Evolutionary conservation across 2,797 vertebrate genomes (phyloP).

Genomic region (Diceros bicornis): DNA sequence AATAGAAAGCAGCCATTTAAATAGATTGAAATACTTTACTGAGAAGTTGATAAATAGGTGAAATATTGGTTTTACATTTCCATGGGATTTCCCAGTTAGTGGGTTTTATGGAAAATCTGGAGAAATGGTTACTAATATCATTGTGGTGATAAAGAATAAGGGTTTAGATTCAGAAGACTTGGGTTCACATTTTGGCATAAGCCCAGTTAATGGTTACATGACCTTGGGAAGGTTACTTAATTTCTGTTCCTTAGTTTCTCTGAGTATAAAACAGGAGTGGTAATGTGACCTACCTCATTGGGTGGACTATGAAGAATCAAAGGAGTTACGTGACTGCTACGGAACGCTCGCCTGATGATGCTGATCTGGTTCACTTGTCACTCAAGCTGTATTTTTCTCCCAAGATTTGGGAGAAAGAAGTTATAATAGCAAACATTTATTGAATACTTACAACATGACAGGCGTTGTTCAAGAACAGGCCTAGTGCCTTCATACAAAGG

Average conservation of each 20-base stretch:
- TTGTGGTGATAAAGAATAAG: neutral
- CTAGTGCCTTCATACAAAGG: neutral
- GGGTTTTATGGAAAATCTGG: conserved; percentile 48
- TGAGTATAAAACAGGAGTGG: conserved; percentile 23
- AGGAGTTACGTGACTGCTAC: neutral
- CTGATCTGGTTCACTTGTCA: neutral
- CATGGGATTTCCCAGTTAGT: neutral
- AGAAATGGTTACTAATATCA: neutral
- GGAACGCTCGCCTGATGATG: neutral
- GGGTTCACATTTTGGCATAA: conserved; percentile 50
- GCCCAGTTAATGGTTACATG: neutral
- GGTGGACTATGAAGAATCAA: neutral
- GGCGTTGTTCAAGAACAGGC: neutral
- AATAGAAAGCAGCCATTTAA: conserved; percentile 11
- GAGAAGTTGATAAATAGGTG: conserved; percentile 35
- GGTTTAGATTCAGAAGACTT: conserved; percentile 43
- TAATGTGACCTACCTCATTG: neutral
- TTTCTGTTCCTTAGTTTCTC: conserved; percentile 34
- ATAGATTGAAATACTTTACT: conserved; percentile 20
- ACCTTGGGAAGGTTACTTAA: neutral
- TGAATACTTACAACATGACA: neutral
- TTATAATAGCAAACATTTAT: neutral
- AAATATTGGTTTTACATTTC: conserved; percentile 32
- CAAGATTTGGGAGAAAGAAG: neutral
- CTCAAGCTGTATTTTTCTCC: neutral